Conservation (phyloP, 35 echinoderm and acorn worm genomes). For the Strongylocentrotus purpuratus region DNA sequence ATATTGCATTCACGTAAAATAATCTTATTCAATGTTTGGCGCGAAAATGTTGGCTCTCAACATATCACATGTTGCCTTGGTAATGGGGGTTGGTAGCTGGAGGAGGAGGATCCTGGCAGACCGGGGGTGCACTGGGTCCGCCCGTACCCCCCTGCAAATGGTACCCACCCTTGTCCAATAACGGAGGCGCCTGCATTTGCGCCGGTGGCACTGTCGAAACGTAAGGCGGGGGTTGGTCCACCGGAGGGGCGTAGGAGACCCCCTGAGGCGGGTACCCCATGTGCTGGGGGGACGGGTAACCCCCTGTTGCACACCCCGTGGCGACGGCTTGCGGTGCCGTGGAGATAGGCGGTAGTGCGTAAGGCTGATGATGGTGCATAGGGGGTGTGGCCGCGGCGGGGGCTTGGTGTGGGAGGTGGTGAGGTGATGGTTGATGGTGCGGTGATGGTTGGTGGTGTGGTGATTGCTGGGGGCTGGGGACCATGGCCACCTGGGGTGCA, state of each 20-base stretch:
- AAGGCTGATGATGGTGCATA: constrained; percentile 39
- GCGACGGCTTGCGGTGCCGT: background rate
- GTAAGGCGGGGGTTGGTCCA: constrained; percentile 34
- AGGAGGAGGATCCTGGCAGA: background rate
- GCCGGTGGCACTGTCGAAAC: background rate
- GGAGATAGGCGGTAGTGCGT: background rate
- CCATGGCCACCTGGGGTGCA: background rate
- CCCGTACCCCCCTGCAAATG: constrained; percentile 1
- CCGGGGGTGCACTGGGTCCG: constrained; percentile 34
- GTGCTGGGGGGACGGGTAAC: constrained; percentile 19
- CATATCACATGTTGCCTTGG: background rate
- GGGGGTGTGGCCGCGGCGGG: background rate
- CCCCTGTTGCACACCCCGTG: background rate
- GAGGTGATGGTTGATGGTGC: background rate
- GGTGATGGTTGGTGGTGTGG: background rate
- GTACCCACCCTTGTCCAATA: constrained; percentile 45
- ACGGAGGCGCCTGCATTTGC: constrained; percentile 40
- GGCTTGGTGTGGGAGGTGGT: background rate
- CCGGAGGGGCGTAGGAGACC: background rate
- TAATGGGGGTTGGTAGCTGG: constrained; percentile 32
- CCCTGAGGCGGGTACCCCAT: constrained; percentile 1
- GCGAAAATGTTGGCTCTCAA: background rate
- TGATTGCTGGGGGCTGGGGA: background rate
- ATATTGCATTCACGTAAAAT: background rate
- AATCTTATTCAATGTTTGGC: background rate